These are phyloP conservation scores for Eupelmus urozonus DNA, from an alignment of 2,888 invertebrate species.

Conservation along the genomic window DNA sequence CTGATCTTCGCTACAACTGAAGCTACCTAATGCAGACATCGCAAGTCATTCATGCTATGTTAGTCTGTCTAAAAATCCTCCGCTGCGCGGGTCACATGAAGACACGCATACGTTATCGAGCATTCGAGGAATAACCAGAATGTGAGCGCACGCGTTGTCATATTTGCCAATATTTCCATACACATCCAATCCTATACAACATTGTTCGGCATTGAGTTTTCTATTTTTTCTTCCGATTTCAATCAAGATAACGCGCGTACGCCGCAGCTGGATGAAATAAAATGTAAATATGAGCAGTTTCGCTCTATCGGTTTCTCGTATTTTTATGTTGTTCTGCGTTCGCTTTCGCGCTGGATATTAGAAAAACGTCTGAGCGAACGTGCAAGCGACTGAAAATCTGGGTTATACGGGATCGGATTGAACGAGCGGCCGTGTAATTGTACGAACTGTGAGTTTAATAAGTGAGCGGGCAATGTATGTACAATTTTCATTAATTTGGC, in stretches of 20 bases:
- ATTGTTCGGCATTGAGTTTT: background rate
- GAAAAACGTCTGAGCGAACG: background rate
- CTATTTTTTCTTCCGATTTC: constrained; percentile 18
- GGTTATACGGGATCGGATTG: no score
- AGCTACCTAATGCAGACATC: no score
- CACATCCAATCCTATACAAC: background rate
- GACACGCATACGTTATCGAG: no score
- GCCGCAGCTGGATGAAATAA: constrained; percentile 11
- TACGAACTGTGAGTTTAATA: no score
- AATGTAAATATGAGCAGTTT: constrained; percentile 20
- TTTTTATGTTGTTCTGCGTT: constrained; percentile 4
- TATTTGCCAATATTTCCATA: background rate
- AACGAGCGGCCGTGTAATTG: no score
- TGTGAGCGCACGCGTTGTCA: background rate
- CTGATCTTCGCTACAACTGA: no score
- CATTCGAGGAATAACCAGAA: constrained; percentile 10
- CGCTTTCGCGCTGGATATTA: background rate
- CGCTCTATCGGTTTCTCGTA: constrained; percentile 12
- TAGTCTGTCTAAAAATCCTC: no score
- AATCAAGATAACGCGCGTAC: constrained; percentile 13
- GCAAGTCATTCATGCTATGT: no score
- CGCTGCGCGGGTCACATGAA: no score
- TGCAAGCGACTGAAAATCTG: no score
- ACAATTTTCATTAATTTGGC: no score
- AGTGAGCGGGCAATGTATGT: no score